Evolutionary conservation across 1,140 invertebrate genomes (phyloP).

Genomic region (Aphelinus certus): DNA sequence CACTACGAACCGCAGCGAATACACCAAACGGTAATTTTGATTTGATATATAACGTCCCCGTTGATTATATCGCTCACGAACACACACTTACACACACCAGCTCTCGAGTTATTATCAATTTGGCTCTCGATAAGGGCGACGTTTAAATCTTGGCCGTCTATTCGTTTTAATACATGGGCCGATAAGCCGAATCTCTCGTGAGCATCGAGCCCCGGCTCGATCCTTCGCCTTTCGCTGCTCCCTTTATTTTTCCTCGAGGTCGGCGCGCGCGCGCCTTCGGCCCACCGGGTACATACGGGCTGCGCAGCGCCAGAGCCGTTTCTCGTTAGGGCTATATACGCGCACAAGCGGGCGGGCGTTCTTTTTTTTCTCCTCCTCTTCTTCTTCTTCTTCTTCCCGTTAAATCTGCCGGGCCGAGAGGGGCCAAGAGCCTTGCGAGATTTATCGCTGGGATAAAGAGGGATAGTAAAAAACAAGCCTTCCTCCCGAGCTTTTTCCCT

Average conservation of each 20-base stretch:
- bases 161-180: neutral
- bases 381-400: conserved; percentile 32
- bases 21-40: no score
- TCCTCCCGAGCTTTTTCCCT: conserved; percentile 21
- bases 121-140: no score
- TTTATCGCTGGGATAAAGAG: conserved; percentile 51
- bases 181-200: conserved; percentile 9
- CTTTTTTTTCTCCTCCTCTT: conserved; percentile 37
- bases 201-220: neutral
- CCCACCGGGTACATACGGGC: neutral
- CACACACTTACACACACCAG: no score
- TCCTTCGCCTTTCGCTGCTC: neutral
- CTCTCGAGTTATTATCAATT: no score
- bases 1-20: no score
- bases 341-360: no score
- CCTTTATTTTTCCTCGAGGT: neutral
- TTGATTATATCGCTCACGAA: no score
- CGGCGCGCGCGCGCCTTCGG: neutral
- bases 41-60: no score
- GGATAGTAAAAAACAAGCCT: conserved; percentile 44
- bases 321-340: conserved; percentile 38
- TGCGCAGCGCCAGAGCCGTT: conserved; percentile 4
- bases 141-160: no score
- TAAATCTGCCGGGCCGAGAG: conserved; percentile 46
- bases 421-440: conserved; percentile 40